Evolutionary conservation across 2,113 vertebrate genomes (phyloP).

Genomic region (Apteryx mantelli): DNA sequence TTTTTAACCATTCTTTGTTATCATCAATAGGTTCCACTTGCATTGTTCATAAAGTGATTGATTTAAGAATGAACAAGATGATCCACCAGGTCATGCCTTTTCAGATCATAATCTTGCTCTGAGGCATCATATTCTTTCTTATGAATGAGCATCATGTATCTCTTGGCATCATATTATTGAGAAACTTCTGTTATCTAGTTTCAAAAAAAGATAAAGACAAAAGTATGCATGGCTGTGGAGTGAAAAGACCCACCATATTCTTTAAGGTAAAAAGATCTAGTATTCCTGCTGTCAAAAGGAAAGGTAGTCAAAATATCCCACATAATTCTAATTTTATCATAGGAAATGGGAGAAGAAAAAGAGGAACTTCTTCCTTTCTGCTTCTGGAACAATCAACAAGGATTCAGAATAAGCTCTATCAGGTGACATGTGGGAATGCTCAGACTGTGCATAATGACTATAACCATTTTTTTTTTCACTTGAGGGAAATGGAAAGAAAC

Average conservation of each 20-base stretch:
- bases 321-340: background rate
- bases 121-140: background rate
- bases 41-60: background rate
- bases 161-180: background rate
- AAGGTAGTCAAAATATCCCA: background rate
- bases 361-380: background rate
- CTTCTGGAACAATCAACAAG: background rate
- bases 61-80: background rate
- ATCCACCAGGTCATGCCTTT: background rate
- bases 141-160: background rate
- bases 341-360: background rate
- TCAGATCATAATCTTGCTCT: background rate
- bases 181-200: background rate
- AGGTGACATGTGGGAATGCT: background rate
- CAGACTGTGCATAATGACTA: background rate
- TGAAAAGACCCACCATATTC: background rate
- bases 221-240: background rate
- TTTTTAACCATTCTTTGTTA: background rate
- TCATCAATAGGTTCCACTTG: background rate
- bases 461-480: background rate
- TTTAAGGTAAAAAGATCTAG: background rate
- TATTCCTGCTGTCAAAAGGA: background rate
- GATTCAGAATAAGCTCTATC: background rate
- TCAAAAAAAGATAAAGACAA: background rate
- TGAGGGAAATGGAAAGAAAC: background rate